Evolutionary conservation across 2,888 invertebrate species (phyloP), one percentile per base, ranked within the genome.

Genomic region (Reticulitermes lucifugus): DNA sequence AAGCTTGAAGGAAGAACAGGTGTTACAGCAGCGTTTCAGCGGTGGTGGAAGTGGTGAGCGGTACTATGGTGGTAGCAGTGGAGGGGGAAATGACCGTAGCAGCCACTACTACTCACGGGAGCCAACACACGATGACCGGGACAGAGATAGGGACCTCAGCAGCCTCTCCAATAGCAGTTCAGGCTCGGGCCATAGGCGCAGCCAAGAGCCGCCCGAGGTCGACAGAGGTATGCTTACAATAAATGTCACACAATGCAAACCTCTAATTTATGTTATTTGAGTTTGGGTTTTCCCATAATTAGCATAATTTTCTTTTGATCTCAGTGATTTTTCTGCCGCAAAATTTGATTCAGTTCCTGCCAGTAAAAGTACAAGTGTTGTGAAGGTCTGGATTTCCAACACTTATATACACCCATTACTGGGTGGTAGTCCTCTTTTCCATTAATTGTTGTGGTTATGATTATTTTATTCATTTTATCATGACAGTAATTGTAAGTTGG

Each of bases 171-270:
- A 91, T 89, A 88, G 91, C 90, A 89, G 91, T 89, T 91, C 91
- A 85, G 92, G 91, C 84, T 92, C 92, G n/a, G 88, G 91, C 85
- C 91, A 91, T 88, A 92, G 93, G 87, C 92, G 92, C 88, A 92
- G 92, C 90, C 93, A 92, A 89, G 93, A 93, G 88, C 90, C 92
- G 84, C 88, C 91, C 89, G 94, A 94, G 89, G 92, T 92, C 88
- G 93, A 93, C 89, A 93, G 94, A 88, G 89, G 89, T 85, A 29
- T 83, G 55, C 29, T 29, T 12, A 51, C 46, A 35, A 35, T 35
- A 35, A 35, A 35, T 35, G 35, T 35, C 4, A 35, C 35, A 35
- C 35, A 35, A 35, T 4, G 35, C 35, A 35, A 35, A 35, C 35
- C 35, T 35, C 35, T 35, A 35, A 35, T 35, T 35, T 35, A 35